phyloP scores from a whole-genome alignment of 2,888 invertebrate genomes.

The Brachynemurus nebulosus region DNA sequence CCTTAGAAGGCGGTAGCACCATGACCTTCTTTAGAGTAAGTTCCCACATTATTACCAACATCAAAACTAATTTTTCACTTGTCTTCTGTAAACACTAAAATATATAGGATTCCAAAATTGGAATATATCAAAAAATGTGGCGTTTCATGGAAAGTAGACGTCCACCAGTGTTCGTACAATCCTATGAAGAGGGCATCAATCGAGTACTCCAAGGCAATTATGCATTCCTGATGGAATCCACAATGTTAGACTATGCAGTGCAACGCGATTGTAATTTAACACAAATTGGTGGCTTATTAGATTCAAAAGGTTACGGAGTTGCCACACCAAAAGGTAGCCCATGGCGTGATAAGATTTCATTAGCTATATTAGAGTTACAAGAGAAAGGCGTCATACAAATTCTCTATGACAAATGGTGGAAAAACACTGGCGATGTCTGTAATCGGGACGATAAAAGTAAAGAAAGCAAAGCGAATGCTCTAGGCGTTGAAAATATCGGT shows the following conservation, averaged over 20 bases:
- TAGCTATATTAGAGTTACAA: slow-evolving; percentile 87
- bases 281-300: slow-evolving; percentile 84
- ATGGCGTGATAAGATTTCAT: slow-evolving; percentile 93
- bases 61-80: no score
- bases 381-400: slow-evolving; percentile 90
- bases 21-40: slow-evolving; percentile 92
- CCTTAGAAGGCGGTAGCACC: slow-evolving; percentile 85
- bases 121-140: slow-evolving; percentile 91
- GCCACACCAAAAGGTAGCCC: slow-evolving; percentile 91
- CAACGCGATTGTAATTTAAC: slow-evolving; percentile 91
- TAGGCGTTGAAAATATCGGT: slow-evolving; percentile 84
- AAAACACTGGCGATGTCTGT: slow-evolving; percentile 85
- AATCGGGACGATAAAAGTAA: slow-evolving; percentile 76
- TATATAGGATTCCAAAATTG: slow-evolving; percentile 73
- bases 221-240: slow-evolving; percentile 96
- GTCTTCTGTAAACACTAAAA: no score
- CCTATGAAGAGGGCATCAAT: slow-evolving; percentile 83
- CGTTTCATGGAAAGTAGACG: slow-evolving; percentile 74
- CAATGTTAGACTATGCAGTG: slow-evolving; percentile 92
- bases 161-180: slow-evolving; percentile 72
- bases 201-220: slow-evolving; percentile 81
- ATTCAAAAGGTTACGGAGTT: slow-evolving; percentile 83
- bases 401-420: slow-evolving; percentile 97
- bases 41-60: no score
- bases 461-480: slow-evolving; percentile 83